Evolutionary conservation across 2,888 invertebrate genomes (phyloP), one percentile per base, ranked within the genome.

Genomic region (Homarus gammarus): DNA sequence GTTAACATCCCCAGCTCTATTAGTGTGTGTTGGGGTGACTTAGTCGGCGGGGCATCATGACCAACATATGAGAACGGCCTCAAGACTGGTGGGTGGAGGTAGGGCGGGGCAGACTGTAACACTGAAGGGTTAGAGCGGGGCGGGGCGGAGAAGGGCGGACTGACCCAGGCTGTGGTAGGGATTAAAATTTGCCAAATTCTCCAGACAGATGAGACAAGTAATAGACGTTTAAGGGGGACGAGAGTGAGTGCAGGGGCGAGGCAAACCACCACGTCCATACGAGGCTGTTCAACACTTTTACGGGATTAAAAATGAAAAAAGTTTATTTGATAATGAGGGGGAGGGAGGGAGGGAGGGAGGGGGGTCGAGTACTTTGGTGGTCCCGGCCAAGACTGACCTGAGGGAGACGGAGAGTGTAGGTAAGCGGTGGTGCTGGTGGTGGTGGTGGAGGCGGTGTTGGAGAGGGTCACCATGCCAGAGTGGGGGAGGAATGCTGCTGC

Each of bases 341-440:
- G 82, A 33, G 68, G 68, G 82, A 56, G 38, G 33, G 49, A 22
- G 38, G 72, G 44, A n/a, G 49, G 33, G 72, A 18, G 72, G 51
- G 83, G 73, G 73, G 70, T 22, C 31, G 84, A 84, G 87, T 38
- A 36, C 87, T 44, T 72, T 81, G 82, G 40, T 75, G 68, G 81
- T 87, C 81, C 87, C 49, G 87, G 72, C 44, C 87, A 82, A 75
- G 40, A 82, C 82, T 87, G 87, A 82, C 87, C 81, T 82, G 82
- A 75, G 61, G 87, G 75, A 31, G 82, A 75, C 73, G 81, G 82
- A 94, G 95, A 94, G 94, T 91, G 92, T 94, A 93, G 94, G 94
- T 82, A 81, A 75, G 87, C 75, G 73, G 72, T 82, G 82, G 61
- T 82, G 87, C 2, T 87, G 87, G 87, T 81, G 56, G 81, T 81